Evolutionary conservation across 1,140 invertebrate species (phyloP).

Genomic region (Drosophila parvula): DNA sequence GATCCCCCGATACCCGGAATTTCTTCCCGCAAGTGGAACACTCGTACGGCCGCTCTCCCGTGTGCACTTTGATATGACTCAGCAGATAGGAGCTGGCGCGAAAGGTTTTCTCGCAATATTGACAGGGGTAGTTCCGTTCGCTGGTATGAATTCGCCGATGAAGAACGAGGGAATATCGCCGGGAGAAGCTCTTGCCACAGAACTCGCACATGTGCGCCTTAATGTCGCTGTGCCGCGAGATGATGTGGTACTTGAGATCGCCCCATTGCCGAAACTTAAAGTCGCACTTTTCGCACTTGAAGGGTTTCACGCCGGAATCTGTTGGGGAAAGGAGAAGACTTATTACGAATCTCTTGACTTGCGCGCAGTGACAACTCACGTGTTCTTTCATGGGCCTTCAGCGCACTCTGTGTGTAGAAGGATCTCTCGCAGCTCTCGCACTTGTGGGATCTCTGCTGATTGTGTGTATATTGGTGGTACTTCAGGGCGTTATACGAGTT

Average conservation of each 20-base stretch:
- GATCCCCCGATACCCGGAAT: constrained; percentile 94
- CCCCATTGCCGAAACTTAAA: constrained; percentile 93
- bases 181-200: constrained; percentile 95
- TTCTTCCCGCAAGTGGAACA: constrained; percentile 91
- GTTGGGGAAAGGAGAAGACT: not conserved
- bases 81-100: constrained; percentile 93
- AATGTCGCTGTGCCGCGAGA: constrained; percentile 91
- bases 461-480: constrained; percentile 93
- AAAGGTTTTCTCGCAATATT: constrained; percentile 92
- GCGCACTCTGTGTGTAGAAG: constrained; percentile 91
- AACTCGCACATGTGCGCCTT: constrained; percentile 95
- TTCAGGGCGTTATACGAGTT: constrained; percentile 92
- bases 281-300: constrained; percentile 90
- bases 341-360: not conserved
- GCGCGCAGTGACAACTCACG: constrained; percentile 50
- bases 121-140: constrained; percentile 94
- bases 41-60: constrained; percentile 92
- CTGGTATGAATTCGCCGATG: constrained; percentile 95
- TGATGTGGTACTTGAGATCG: constrained; percentile 95
- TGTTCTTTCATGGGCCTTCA: constrained; percentile 90
- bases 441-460: constrained; percentile 89
- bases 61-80: constrained; percentile 96
- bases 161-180: constrained; percentile 96
- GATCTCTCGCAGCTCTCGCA: constrained; percentile 89
- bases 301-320: constrained; percentile 92